Conservation (phyloP, 2,797 vertebrate species). For the Anniella stebbinsi region DNA sequence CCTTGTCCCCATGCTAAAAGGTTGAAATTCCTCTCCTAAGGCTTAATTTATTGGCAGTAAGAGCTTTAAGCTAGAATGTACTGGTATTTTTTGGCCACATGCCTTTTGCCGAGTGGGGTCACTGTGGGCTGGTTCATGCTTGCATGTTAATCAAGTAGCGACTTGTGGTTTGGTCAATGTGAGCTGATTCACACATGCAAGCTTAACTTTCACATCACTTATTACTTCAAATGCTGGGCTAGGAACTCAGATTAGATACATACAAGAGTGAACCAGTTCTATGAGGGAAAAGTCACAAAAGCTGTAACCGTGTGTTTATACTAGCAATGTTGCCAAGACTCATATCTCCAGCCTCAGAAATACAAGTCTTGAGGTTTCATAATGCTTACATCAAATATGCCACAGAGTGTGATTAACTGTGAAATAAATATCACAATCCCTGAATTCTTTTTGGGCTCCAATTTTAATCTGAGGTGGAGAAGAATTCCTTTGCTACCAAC, state of each 20-base stretch:
- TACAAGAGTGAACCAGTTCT: not conserved
- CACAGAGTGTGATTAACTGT: not conserved
- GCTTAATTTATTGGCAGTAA: too few relatives aligned
- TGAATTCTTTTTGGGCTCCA: not conserved
- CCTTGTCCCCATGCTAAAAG: too few relatives aligned
- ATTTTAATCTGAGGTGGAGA: not conserved
- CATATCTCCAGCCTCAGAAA: not conserved
- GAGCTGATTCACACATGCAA: not conserved
- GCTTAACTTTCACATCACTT: not conserved
- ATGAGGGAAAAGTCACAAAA: not conserved
- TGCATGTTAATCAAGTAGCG: not conserved
- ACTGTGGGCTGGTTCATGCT: not conserved
- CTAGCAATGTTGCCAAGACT: too few relatives aligned
- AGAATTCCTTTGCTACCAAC: not conserved
- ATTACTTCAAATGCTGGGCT: not conserved
- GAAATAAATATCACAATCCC: not conserved
- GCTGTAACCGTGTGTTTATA: not conserved
- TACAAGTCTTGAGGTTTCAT: not conserved
- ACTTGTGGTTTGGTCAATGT: not conserved
- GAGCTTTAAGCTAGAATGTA: too few relatives aligned
- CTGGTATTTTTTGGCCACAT: too few relatives aligned
- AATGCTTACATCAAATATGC: not conserved
- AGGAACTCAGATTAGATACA: not conserved
- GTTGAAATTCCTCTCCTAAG: too few relatives aligned
- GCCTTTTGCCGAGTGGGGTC: not conserved